Conservation (phyloP, 1,140 invertebrate genomes). For the Anagrus nilaparvatae region DNA sequence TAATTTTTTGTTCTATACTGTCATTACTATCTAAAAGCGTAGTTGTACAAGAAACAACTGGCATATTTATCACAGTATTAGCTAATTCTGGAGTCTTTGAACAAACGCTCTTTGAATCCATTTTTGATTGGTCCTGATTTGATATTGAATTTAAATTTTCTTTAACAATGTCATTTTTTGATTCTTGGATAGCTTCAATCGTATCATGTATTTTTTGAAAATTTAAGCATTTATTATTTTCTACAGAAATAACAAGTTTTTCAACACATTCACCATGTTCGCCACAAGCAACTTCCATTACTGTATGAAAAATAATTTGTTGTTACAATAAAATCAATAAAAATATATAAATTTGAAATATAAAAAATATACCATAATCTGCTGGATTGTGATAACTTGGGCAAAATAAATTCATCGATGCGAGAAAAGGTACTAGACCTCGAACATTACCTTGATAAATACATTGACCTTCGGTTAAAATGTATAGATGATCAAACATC, state of each 20-base stretch:
- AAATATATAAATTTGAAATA: no score
- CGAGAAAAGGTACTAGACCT: slow-evolving; percentile 67
- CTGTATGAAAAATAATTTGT: slow-evolving; percentile 43
- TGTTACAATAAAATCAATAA: no score
- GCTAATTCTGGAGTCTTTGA: slow-evolving; percentile 28
- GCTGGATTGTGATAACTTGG: slow-evolving; percentile 84
- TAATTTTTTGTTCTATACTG: slow-evolving; percentile 58
- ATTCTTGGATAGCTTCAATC: slow-evolving; percentile 23
- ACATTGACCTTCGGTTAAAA: slow-evolving; percentile 69
- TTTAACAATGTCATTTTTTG: slow-evolving; percentile 42
- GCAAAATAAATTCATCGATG: slow-evolving; percentile 60
- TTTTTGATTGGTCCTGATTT: slow-evolving; percentile 28
- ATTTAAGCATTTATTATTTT: slow-evolving; percentile 66
- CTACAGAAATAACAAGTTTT: slow-evolving; percentile 74
- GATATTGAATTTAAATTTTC: no score
- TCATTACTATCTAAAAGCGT: slow-evolving; percentile 67
- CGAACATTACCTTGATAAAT: slow-evolving; percentile 69
- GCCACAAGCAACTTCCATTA: slow-evolving; percentile 87
- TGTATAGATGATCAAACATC: slow-evolving; percentile 84
- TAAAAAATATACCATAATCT: no score
- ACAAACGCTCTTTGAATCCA: no score
- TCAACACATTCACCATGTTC: slow-evolving; percentile 84
- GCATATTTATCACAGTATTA: slow-evolving; percentile 34
- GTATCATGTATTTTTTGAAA: no score
- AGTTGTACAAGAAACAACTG: slow-evolving; percentile 58